Evolutionary conservation across 2,888 invertebrate species (phyloP).

Genomic region (Cyaniris semiargus): DNA sequence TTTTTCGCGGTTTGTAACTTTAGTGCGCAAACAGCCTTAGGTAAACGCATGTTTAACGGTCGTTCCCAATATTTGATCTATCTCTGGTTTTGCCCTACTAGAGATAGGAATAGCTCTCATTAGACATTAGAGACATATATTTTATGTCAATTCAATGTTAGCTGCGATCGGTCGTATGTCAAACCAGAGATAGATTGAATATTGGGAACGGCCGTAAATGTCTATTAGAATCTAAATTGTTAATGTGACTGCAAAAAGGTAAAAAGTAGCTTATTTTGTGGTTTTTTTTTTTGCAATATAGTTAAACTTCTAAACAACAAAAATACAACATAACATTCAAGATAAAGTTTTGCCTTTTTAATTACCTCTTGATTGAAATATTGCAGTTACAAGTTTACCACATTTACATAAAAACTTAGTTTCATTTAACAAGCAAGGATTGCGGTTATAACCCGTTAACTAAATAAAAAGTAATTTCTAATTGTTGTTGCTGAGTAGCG

Average conservation of each 20-base stretch:
- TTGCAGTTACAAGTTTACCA: neutral
- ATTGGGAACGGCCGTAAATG: too few relatives aligned
- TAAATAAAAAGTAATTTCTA: neutral
- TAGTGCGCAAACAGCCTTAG: neutral
- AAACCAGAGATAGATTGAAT: too few relatives aligned
- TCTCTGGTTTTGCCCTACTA: too few relatives aligned
- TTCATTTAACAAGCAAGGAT: constrained; percentile 36
- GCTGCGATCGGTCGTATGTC: too few relatives aligned
- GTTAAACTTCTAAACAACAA: too few relatives aligned
- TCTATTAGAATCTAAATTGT: neutral
- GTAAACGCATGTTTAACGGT: constrained; percentile 27
- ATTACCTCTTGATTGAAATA: neutral
- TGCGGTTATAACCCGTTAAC: constrained; percentile 35
- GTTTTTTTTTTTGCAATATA: too few relatives aligned
- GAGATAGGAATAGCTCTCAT: too few relatives aligned
- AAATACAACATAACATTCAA: neutral
- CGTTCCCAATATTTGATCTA: too few relatives aligned
- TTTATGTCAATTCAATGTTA: too few relatives aligned
- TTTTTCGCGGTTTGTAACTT: neutral
- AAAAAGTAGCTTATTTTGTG: neutral
- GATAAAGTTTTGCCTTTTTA: neutral
- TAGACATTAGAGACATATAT: too few relatives aligned
- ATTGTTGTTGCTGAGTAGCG: constrained; percentile 9
- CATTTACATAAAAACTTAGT: neutral
- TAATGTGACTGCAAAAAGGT: neutral